A percentile compares a stretch with the other conserved stretches of the same genome.
Conservation (phyloP, 1,140 invertebrate genomes). For the fruit fly (Drosophila melanogaster) region DNA sequence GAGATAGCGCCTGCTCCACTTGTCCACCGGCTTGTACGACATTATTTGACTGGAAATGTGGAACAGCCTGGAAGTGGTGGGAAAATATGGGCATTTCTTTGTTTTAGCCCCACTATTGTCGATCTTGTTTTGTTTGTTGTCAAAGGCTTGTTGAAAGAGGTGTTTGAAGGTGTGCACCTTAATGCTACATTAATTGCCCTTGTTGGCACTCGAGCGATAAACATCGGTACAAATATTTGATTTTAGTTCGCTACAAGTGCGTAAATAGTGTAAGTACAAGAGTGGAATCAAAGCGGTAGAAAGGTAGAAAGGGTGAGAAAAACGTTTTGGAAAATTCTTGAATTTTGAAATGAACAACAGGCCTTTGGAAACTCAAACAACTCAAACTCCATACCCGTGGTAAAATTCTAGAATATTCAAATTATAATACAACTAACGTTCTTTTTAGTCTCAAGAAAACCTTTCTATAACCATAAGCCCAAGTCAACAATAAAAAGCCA, state of each 20-base stretch:
- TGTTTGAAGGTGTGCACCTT: conserved; percentile 59
- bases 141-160: conserved; percentile 64
- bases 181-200: conserved; percentile 81
- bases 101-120: conserved; percentile 33
- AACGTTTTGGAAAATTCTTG: neutral
- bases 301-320: conserved; percentile 18
- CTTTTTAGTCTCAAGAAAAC: too few species aligned
- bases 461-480: too few species aligned
- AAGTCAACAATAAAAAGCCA: conserved; percentile 1
- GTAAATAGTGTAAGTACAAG: conserved; percentile 65
- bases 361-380: too few species aligned
- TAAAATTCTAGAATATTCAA: too few species aligned
- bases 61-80: conserved; percentile 25
- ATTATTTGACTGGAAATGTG: conserved; percentile 52
- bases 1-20: conserved; percentile 61
- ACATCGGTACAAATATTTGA: conserved; percentile 81
- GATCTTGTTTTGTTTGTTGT: conserved; percentile 61
- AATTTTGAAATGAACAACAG: neutral
- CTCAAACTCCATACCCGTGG: too few species aligned
- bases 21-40: conserved; percentile 55
- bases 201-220: conserved; percentile 78
- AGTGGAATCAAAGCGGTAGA: conserved; percentile 15
- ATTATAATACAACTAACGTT: too few species aligned
- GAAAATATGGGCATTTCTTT: conserved; percentile 31
- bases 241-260: conserved; percentile 76